Conservation (phyloP, 1,140 invertebrate genomes). For the Ips nitidus region DNA sequence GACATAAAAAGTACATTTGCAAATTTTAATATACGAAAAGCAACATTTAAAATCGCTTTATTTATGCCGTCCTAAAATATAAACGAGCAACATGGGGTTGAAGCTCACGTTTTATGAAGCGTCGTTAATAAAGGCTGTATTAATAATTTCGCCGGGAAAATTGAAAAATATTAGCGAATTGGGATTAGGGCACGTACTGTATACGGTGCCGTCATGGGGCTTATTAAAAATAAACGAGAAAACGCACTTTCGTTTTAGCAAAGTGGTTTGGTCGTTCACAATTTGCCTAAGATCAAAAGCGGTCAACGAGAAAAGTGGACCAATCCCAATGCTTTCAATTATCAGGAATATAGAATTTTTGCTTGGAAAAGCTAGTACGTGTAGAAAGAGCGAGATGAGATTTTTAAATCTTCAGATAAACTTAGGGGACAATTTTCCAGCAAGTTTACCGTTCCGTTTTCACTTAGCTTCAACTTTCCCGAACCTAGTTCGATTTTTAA, state of each 20-base stretch:
- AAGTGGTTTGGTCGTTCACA: not conserved
- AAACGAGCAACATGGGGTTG: slow-evolving; percentile 12
- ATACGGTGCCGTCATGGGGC: not conserved
- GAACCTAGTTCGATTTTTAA: no score
- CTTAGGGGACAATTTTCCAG: no score
- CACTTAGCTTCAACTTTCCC: no score
- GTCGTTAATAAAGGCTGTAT: slow-evolving; percentile 9
- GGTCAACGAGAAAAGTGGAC: no score
- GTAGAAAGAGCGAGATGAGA: no score
- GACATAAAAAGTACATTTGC: not conserved
- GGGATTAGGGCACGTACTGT: slow-evolving; percentile 10
- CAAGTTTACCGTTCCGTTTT: no score
- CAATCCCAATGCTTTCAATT: no score
- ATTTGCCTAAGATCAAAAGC: no score
- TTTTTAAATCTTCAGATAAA: no score
- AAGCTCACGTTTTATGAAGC: slow-evolving; percentile 15
- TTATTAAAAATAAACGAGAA: slow-evolving; percentile 7
- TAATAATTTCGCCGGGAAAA: slow-evolving; percentile 14
- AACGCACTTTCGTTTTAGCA: slow-evolving; percentile 4
- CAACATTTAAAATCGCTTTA: slow-evolving; percentile 4
- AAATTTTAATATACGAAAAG: slow-evolving; percentile 3
- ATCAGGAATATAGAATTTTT: no score
- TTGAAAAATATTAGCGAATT: slow-evolving; percentile 14
- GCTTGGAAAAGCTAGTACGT: no score
- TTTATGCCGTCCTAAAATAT: not conserved